A percentile compares a stretch with the other conserved stretches of the same genome.
Conservation (phyloP, 2,113 vertebrate species). For the Morone saxatilis region DNA sequence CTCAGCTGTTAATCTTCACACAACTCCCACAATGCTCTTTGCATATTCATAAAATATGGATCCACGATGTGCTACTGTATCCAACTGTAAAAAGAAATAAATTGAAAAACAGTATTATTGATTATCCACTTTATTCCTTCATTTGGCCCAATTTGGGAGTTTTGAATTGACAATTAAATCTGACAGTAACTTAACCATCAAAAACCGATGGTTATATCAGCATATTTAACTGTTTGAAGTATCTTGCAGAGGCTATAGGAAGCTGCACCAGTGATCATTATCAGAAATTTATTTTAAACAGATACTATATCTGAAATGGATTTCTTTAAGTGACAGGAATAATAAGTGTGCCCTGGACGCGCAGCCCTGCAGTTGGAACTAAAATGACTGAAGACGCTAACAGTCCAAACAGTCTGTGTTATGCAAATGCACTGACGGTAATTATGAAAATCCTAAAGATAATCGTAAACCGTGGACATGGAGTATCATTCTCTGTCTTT, state of each 20-base stretch:
- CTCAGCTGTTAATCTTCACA: conserved; percentile 31
- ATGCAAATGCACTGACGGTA: conserved; percentile 48
- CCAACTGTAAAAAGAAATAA: not conserved
- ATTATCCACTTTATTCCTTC: conserved; percentile 25
- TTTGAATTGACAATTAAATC: not conserved
- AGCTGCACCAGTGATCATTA: conserved; percentile 40
- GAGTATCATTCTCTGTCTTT: conserved; percentile 21
- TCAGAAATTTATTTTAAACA: conserved; percentile 41
- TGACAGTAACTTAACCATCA: conserved; percentile 27
- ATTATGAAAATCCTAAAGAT: conserved; percentile 52
- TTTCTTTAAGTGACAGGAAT: conserved; percentile 63
- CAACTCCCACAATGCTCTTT: conserved; percentile 19
- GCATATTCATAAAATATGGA: conserved; percentile 42
- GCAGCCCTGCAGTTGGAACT: conserved; percentile 22
- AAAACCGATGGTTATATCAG: conserved; percentile 14
- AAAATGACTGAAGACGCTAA: conserved; percentile 42
- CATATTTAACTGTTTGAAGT: conserved; percentile 13
- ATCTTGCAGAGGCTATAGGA: conserved; percentile 9
- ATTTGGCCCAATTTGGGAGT: conserved; percentile 28
- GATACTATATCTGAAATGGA: conserved; percentile 13
- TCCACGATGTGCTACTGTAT: not conserved
- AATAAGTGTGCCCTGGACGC: conserved; percentile 36
- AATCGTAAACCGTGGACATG: conserved; percentile 49
- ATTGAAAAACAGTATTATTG: conserved; percentile 11
- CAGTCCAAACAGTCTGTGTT: conserved; percentile 48